These are phyloP conservation scores for Drosophila bocki DNA, from an alignment of 1,140 invertebrate species.

Conservation along the genomic window DNA sequence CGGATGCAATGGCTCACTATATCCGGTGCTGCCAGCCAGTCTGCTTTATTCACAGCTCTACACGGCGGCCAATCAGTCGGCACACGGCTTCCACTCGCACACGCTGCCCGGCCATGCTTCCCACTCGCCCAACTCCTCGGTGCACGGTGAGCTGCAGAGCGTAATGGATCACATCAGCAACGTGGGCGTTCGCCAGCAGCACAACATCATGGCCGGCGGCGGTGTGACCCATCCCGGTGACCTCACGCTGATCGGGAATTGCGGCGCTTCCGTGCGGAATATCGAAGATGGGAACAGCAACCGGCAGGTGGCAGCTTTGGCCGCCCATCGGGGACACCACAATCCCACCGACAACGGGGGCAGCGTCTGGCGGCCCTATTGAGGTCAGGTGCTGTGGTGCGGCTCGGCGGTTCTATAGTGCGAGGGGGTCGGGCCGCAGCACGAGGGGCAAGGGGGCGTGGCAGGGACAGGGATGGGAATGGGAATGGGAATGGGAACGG, in stretches of 20 bases:
- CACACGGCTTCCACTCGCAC: conserved; percentile 90
- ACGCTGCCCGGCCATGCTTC: conserved; percentile 87
- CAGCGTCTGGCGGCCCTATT: conserved; percentile 88
- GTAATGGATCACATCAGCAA: conserved; percentile 91
- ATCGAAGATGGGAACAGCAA: conserved; percentile 86
- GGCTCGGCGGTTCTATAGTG: conserved; percentile 84
- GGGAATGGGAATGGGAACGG: conserved; percentile 4
- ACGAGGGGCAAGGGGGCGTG: conserved; percentile 42
- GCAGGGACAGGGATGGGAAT: conserved; percentile 10
- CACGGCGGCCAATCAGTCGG: conserved; percentile 90
- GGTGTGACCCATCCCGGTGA: conserved; percentile 85
- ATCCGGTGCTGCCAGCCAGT: conserved; percentile 91
- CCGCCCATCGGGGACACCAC: conserved; percentile 87
- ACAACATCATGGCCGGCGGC: conserved; percentile 86
- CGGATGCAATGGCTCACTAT: conserved; percentile 88
- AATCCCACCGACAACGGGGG: conserved; percentile 89
- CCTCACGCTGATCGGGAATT: conserved; percentile 87
- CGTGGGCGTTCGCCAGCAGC: conserved; percentile 85
- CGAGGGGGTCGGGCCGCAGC: conserved; percentile 73
- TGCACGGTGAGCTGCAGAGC: conserved; percentile 89
- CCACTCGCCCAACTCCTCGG: conserved; percentile 86
- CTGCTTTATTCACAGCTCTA: conserved; percentile 94
- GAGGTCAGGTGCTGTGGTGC: conserved; percentile 85
- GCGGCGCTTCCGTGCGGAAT: conserved; percentile 87
- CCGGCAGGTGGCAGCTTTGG: conserved; percentile 86